Base-by-base conservation (phyloP, 2,797 vertebrate genomes). In the Bovichtus diacanthus region DNA sequence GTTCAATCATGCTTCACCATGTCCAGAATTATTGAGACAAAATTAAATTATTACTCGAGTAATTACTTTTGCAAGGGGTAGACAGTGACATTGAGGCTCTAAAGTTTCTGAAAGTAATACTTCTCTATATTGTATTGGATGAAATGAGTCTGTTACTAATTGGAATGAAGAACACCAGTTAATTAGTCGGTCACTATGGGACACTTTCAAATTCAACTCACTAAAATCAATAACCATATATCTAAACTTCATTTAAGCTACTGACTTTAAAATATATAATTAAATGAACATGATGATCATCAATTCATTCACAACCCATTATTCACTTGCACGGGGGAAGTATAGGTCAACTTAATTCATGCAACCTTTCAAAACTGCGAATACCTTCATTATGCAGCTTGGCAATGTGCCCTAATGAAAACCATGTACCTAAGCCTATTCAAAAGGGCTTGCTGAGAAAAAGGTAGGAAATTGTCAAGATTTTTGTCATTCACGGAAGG, bases 21-120 rank as follows among this genome's bases (percentile, higher is more conserved):
- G 63, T 80, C 70, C 75, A 53, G 44, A 88, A 81, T 83, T 78
- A 83, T 79, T 83, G 74, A 75, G 74, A 85, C 68, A 61, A 84
- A 89, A 83, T 82, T 71, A 23, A 87, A 88, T 87, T 76, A 87
- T 78, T 78, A 62, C 73, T 76, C 70, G 55, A 80, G 75, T 87
- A 86, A 89, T 87, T 81, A 84, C 70, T 85, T 85, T 86, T 68
- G 54, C 21, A 61, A 80, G 54, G 36, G 56, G 19, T 36, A 44
- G 51, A 74, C 44, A 6, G 64, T 88, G 80, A 90, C 83, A 88
- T 70, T 84, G 82, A 83, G 55, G 64, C 54, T 69, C 38, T 21
- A 62, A 77, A 55, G 15, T 84, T 87, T 89, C 49, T 65, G 41
- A 80, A 83, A 86, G 74, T 81, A 82, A 77, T 74, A 75, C 43